These are phyloP conservation scores for Triplophysa tibetana DNA, from an alignment of 2,113 vertebrate genomes.

Conservation along the genomic window DNA sequence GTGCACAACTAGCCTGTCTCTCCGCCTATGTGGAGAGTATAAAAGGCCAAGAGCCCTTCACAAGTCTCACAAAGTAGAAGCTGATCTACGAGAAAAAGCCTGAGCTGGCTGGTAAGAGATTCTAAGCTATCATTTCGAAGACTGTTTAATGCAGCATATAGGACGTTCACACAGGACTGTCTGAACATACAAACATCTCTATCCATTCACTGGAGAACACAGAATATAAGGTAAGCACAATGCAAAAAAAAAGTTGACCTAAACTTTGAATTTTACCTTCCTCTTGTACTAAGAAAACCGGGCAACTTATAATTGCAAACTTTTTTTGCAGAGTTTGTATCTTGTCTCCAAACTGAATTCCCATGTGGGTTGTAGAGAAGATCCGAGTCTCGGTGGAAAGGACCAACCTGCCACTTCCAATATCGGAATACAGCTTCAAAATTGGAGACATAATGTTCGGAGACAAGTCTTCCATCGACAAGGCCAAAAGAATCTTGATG, in stretches of 20 bases:
- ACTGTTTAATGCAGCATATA: conserved; percentile 29
- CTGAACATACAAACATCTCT: neutral
- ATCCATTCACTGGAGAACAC: neutral
- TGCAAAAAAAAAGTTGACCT: too few species aligned
- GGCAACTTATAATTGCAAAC: neutral
- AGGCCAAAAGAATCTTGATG: conserved; percentile 64
- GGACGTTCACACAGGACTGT: conserved; percentile 33
- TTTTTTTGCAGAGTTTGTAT: conserved; percentile 51
- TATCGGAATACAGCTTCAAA: conserved; percentile 70
- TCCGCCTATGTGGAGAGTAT: conserved; percentile 55
- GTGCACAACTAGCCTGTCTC: conserved; percentile 57
- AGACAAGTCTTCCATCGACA: conserved; percentile 65
- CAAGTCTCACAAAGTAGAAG: conserved; percentile 59
- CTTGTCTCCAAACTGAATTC: conserved; percentile 33
- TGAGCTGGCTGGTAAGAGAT: conserved; percentile 49
- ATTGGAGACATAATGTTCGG: conserved; percentile 74
- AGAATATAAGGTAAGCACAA: conserved; percentile 7
- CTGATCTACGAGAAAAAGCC: conserved; percentile 50
- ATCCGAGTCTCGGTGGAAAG: conserved; percentile 73
- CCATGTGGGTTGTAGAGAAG: conserved; percentile 77
- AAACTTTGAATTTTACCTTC: too few species aligned
- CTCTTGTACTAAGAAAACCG: neutral
- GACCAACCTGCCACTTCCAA: conserved; percentile 65
- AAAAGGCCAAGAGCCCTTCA: conserved; percentile 62
- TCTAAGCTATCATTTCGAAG: conserved; percentile 12